Percentiles rank a stretch among this genome's conserved stretches.
Conservation (phyloP, 2,888 invertebrate species). For the Archips crataeganus region DNA sequence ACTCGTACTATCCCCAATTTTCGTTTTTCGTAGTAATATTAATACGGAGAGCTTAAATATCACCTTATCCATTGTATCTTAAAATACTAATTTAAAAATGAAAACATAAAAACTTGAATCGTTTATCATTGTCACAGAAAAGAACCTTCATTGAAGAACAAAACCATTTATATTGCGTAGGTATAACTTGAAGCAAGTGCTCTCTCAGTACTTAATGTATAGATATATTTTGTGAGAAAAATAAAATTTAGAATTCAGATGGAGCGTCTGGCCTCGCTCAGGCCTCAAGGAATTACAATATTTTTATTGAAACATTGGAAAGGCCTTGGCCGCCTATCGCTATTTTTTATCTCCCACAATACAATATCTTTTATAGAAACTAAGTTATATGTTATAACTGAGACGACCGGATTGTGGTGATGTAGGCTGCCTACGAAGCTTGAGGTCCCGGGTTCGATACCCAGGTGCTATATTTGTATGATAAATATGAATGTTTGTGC, state of each 20-base stretch:
- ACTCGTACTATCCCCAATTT: no score
- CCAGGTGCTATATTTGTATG: no score
- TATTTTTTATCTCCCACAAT: constrained; percentile 8
- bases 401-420: no score
- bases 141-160: background rate
- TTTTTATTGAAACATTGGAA: constrained; percentile 34
- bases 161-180: background rate
- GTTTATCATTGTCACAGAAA: background rate
- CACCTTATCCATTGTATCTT: no score
- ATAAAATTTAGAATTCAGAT: constrained; percentile 40
- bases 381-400: no score
- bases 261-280: constrained; percentile 28
- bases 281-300: constrained; percentile 31
- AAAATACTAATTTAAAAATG: background rate
- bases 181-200: background rate
- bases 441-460: no score
- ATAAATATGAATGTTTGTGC: no score
- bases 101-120: background rate
- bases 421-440: no score
- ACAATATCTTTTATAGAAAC: constrained; percentile 8
- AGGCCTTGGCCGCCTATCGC: constrained; percentile 23
- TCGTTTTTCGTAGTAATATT: no score
- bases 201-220: background rate
- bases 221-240: background rate
- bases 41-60: no score